Percentiles rank a stretch among this genome's conserved stretches.
Conservation (phyloP, 2,113 vertebrate genomes). For the Salvator merianae region DNA sequence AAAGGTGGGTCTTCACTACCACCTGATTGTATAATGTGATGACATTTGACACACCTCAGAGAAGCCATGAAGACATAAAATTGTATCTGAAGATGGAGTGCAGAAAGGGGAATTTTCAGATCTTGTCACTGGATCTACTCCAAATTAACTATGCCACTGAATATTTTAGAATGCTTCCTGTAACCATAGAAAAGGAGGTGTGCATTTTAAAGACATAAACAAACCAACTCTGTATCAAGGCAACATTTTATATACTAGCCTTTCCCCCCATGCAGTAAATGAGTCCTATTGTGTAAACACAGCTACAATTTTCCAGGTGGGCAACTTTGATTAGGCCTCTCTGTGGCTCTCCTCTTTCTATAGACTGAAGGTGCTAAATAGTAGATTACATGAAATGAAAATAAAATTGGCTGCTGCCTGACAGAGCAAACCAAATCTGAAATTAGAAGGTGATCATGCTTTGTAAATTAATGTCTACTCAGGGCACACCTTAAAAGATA, state of each 20-base stretch:
- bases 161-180: not conserved
- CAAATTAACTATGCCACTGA: not conserved
- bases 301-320: conserved; percentile 60
- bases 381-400: conserved; percentile 35
- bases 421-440: conserved; percentile 42
- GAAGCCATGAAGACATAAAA: not conserved
- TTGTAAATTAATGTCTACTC: conserved; percentile 39
- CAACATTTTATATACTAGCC: conserved; percentile 45
- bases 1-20: no score
- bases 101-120: not conserved
- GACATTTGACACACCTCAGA: not conserved
- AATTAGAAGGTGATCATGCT: conserved; percentile 52
- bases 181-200: not conserved
- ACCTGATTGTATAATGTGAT: no score
- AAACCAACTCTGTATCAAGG: conserved; percentile 39
- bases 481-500: not conserved
- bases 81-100: not conserved
- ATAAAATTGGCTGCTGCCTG: conserved; percentile 16
- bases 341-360: conserved; percentile 39
- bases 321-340: conserved; percentile 55
- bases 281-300: conserved; percentile 49
- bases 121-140: not conserved
- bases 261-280: conserved; percentile 33
- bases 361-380: conserved; percentile 38
- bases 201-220: not conserved